phyloP scores from a whole-genome alignment of 2,888 invertebrate species.

The Cheilosia pagana region DNA sequence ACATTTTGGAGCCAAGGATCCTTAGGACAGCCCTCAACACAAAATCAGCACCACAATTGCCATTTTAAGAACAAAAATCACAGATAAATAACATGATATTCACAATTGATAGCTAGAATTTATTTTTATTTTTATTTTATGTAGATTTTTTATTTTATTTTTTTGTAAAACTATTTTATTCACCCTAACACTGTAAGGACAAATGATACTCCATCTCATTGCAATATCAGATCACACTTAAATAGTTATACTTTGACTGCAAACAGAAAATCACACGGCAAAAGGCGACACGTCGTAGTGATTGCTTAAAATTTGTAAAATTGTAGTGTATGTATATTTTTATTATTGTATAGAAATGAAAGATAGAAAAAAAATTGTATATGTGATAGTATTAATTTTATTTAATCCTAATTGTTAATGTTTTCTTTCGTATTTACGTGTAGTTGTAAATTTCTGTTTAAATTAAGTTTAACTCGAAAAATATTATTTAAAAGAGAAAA shows the following conservation, averaged over 20 bases:
- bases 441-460: slow-evolving; percentile 40
- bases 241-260: slow-evolving; percentile 67
- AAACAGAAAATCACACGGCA: slow-evolving; percentile 30
- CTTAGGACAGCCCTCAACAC: slow-evolving; percentile 23
- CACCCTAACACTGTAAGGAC: slow-evolving; percentile 42
- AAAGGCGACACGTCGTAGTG: slow-evolving; percentile 24
- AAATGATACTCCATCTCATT: slow-evolving; percentile 58
- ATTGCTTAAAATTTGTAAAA: slow-evolving; percentile 30
- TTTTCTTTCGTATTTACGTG: slow-evolving; percentile 23
- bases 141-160: slow-evolving; percentile 37
- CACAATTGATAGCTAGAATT: slow-evolving; percentile 80
- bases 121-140: slow-evolving; percentile 69
- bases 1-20: slow-evolving; percentile 54
- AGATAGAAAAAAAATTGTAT: slow-evolving; percentile 59
- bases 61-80: slow-evolving; percentile 65
- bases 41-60: slow-evolving; percentile 61
- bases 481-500: slow-evolving; percentile 9
- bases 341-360: slow-evolving; percentile 62
- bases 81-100: slow-evolving; percentile 41
- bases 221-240: slow-evolving; percentile 64
- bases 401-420: slow-evolving; percentile 69
- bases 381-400: slow-evolving; percentile 75
- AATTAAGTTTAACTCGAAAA: slow-evolving; percentile 33
- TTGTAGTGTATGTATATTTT: slow-evolving; percentile 41
- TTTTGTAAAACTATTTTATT: slow-evolving; percentile 65